Percentiles rank a stretch among this genome's conserved stretches.
phyloP scores from a whole-genome alignment of 2,888 invertebrate genomes.

The Agyllia agylla region DNA sequence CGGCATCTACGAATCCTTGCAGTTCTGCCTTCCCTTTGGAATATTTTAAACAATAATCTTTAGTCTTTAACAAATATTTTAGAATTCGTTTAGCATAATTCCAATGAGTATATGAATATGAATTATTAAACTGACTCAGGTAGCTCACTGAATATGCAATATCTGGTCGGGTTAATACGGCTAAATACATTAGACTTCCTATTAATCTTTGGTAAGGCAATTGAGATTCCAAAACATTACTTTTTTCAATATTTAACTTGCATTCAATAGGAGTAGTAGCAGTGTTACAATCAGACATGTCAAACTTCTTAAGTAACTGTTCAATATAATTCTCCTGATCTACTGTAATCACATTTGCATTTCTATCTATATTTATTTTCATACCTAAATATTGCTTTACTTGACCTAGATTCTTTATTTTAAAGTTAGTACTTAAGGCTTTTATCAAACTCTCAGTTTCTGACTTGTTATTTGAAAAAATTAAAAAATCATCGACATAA shows the following conservation, averaged over 20 bases:
- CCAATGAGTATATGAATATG: neutral
- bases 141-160: conserved; percentile 22
- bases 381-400: conserved; percentile 38
- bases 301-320: conserved; percentile 28
- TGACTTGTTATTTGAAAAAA: conserved; percentile 45
- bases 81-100: conserved; percentile 22
- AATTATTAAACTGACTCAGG: conserved; percentile 26
- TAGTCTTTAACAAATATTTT: conserved; percentile 42
- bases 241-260: conserved; percentile 34
- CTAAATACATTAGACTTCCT: conserved; percentile 32
- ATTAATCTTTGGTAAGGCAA: conserved; percentile 38
- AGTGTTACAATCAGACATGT: conserved; percentile 33
- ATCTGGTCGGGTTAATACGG: conserved; percentile 21
- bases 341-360: conserved; percentile 5
- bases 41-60: conserved; percentile 46
- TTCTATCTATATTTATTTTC: conserved; percentile 28
- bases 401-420: conserved; percentile 43
- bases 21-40: conserved; percentile 11
- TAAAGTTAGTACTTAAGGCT: conserved; percentile 28
- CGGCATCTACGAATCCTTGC: conserved; percentile 49
- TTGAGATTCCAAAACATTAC: neutral
- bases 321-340: conserved; percentile 42
- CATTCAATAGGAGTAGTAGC: conserved; percentile 30
- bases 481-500: conserved; percentile 45
- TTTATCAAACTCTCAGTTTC: neutral